Evolutionary conservation across 2,113 vertebrate genomes (phyloP).

Genomic region (Strix aluco): DNA sequence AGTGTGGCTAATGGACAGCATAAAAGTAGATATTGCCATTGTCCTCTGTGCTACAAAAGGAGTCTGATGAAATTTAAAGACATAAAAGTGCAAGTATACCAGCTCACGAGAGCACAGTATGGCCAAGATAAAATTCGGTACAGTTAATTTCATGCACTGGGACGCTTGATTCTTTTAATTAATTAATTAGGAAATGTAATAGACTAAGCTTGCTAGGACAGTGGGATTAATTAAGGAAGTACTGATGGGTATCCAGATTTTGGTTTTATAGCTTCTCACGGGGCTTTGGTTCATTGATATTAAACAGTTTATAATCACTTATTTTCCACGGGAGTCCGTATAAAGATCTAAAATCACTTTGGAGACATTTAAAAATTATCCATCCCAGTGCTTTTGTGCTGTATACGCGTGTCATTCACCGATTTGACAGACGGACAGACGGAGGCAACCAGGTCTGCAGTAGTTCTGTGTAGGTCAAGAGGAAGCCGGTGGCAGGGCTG

Average conservation of each 20-base stretch:
- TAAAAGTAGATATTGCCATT: rapidly evolving
- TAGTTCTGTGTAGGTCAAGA: background rate
- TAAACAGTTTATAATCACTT: background rate
- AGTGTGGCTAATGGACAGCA: rapidly evolving
- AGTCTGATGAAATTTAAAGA: too few relatives aligned
- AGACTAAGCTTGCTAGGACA: background rate
- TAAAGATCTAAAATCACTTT: background rate
- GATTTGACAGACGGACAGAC: rapidly evolving
- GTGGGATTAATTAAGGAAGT: background rate
- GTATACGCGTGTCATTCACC: rapidly evolving
- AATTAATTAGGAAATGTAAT: background rate
- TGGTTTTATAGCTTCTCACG: background rate
- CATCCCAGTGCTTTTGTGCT: background rate
- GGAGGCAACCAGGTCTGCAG: background rate
- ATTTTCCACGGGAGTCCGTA: background rate
- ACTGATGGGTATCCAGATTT: background rate
- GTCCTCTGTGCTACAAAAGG: rapidly evolving
- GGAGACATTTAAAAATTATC: background rate
- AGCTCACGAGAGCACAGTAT: rapidly evolving
- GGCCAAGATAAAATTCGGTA: background rate
- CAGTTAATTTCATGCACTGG: background rate
- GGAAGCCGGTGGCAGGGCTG: background rate
- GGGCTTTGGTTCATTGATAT: background rate
- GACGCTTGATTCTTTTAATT: background rate
- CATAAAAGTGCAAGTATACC: background rate